A percentile compares a stretch with the other conserved stretches of the same genome.
Conservation (phyloP, 2,113 vertebrate species). For the Lycaon pictus region DNA sequence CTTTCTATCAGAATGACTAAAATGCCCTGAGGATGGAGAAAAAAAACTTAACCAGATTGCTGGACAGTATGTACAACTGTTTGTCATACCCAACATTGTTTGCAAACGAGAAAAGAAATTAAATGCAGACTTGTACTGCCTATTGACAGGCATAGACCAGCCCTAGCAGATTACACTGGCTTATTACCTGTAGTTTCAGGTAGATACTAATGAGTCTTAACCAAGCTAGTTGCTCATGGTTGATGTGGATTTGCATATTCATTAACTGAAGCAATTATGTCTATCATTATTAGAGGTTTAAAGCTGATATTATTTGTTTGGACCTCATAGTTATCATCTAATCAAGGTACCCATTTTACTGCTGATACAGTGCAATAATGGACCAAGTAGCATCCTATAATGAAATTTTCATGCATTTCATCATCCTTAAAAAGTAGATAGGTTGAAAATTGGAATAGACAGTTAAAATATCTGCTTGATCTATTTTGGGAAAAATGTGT, state of each 20-base stretch:
- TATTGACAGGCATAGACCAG: not conserved
- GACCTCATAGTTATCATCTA: not conserved
- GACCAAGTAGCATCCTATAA: not conserved
- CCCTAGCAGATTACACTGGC: not conserved
- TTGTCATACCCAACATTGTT: not conserved
- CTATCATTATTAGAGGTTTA: not conserved
- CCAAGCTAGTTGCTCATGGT: not conserved
- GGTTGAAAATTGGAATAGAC: not conserved
- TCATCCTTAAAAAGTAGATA: not conserved
- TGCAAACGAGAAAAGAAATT: not conserved
- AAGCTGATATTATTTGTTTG: constrained; percentile 13
- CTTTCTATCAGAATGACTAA: not conserved
- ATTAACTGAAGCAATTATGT: not conserved
- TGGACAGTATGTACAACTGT: not conserved
- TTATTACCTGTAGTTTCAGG: not conserved
- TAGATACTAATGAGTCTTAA: not conserved
- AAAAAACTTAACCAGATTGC: not conserved
- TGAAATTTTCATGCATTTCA: not conserved
- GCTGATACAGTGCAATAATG: not conserved
- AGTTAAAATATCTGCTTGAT: not conserved
- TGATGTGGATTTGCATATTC: not conserved
- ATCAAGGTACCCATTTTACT: not conserved
- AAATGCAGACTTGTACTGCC: not conserved
- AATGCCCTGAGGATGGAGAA: not conserved
- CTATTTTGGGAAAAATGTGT: not conserved